These are phyloP conservation scores for Megalops cyprinoides DNA, from an alignment of 2,797 vertebrate genomes.

Conservation along the genomic window DNA sequence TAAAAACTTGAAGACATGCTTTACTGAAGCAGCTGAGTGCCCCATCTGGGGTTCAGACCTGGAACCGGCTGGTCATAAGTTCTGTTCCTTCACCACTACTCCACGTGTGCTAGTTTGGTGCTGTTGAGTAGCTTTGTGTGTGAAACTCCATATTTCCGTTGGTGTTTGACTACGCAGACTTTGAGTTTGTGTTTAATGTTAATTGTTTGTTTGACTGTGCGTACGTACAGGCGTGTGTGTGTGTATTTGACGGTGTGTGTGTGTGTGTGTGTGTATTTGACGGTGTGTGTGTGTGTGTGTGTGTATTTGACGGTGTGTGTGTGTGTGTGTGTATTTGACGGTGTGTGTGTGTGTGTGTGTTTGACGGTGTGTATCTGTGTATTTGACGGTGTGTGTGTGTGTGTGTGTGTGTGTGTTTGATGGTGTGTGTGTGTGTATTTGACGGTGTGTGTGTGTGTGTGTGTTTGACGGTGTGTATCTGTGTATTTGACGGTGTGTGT, in stretches of 20 bases:
- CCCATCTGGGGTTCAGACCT: too few relatives aligned
- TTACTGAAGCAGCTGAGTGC: too few relatives aligned
- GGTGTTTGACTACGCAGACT: background rate
- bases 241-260: background rate
- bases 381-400: background rate
- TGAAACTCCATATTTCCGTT: too few relatives aligned
- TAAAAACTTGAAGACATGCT: too few relatives aligned
- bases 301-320: background rate
- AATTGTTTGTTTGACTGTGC: background rate
- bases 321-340: background rate
- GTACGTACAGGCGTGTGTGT: too few relatives aligned
- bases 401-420: conserved; percentile 64
- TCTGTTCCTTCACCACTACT: too few relatives aligned
- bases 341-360: background rate
- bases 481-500: too few relatives aligned
- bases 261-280: too few relatives aligned
- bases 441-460: background rate
- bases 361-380: too few relatives aligned
- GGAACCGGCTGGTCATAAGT: too few relatives aligned
- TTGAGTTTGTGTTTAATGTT: conserved; percentile 65
- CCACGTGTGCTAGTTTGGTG: too few relatives aligned
- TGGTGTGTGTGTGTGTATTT: background rate
- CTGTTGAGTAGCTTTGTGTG: too few relatives aligned
- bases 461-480: background rate
- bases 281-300: background rate